phyloP scores from a whole-genome alignment of 1,140 invertebrate genomes.

The Micrasema longulum region DNA sequence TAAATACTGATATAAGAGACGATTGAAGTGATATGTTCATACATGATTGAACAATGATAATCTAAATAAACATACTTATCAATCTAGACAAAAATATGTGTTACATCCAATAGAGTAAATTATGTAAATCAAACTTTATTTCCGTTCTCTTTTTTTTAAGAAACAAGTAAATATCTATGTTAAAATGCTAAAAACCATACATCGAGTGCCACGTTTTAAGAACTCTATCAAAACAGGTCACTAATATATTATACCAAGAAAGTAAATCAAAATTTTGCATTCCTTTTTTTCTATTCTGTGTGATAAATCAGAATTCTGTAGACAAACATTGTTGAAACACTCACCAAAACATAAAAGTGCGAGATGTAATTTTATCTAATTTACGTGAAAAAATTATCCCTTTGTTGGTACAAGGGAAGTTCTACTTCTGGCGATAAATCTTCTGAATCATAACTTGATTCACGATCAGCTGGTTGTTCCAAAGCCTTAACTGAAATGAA shows the following conservation, averaged over 20 bases:
- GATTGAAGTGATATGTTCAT: constrained; percentile 19
- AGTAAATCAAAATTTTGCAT: no score
- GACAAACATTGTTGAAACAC: no score
- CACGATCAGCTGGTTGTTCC: constrained; percentile 70
- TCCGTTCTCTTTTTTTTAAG: no score
- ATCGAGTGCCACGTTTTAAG: no score
- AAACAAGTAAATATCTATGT: no score
- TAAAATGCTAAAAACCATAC: no score
- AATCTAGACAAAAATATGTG: constrained; percentile 7
- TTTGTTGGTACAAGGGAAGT: constrained; percentile 85
- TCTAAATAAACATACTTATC: constrained; percentile 2
- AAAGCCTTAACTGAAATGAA: constrained; percentile 78
- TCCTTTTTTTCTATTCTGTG: no score
- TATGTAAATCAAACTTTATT: background rate
- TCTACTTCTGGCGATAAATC: constrained; percentile 73
- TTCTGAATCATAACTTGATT: constrained; percentile 71
- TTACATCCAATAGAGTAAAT: constrained; percentile 9
- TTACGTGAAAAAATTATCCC: constrained; percentile 86
- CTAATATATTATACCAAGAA: no score
- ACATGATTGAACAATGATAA: constrained; percentile 31
- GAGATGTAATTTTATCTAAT: background rate
- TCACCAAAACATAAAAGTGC: background rate
- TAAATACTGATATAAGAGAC: constrained; percentile 31
- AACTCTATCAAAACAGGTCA: no score
- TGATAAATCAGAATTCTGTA: no score